Evolutionary conservation across 1,140 invertebrate genomes (phyloP), one percentile per base, ranked within the genome.

Genomic region (Archivesica marissinica): DNA sequence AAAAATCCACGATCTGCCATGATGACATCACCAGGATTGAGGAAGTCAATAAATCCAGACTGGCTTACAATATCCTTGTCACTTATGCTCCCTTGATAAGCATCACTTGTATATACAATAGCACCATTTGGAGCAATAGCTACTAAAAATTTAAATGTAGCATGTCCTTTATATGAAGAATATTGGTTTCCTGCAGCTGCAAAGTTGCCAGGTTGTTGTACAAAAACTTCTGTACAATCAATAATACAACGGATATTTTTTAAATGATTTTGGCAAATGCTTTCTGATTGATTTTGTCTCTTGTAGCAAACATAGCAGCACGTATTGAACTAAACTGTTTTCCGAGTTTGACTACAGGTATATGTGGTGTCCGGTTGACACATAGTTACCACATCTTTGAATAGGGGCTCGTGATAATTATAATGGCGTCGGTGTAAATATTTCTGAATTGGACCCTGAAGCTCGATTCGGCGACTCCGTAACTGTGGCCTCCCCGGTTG

Each of bases 201-300:
- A 64, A 86, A 84, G 68, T 88, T 80, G 15, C 39, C 80, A n/a
- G 85, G 85, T 47, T 41, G 39, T 64, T 90, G 70, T 0, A 66
- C 39, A 68, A 72, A 76, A 47, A 89, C 66, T 86, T 87, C 87
- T n/a, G 81, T 84, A 56, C 85, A 84, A 35, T 89, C 89, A 30
- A 89, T 83, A 39, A 90, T 88, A n/a, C 78, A 47, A 61, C 79
- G 6, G 25, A 86, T 41, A 61, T 86, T 75, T 64, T 86, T 88
- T n/a, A n/a, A n/a, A n/a, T n/a, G n/a, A n/a, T n/a, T n/a, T n/a
- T n/a, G n/a, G n/a, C n/a, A n/a, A n/a, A n/a, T n/a, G n/a, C n/a
- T n/a, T n/a, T n/a, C n/a, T n/a, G n/a, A n/a, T n/a, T n/a, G n/a
- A n/a, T n/a, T n/a, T n/a, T n/a, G n/a, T n/a, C n/a, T n/a, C n/a